Evolutionary conservation across 2,888 invertebrate species (phyloP), one percentile per base, ranked within the genome.

Genomic region (Oscheius sp.): DNA sequence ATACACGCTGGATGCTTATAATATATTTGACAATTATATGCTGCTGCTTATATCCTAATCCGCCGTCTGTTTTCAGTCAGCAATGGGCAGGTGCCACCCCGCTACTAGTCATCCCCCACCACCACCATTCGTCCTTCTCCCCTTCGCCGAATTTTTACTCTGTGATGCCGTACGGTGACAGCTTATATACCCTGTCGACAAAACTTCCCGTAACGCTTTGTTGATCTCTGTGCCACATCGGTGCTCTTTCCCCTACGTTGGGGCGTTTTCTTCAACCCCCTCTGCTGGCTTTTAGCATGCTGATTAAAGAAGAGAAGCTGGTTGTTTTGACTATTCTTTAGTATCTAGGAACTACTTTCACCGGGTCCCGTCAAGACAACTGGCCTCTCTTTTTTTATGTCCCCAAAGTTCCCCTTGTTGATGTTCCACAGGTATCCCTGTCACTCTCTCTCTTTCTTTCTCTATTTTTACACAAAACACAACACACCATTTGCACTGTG

Each of bases 31-130:
- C 38, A 9, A 24, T n/a, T 6, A 3, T 4, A 41, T 17, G 20
- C 12, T 41, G 41, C 14, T 32, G 56, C 32, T 30, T 54, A 9
- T 54, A 63, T 17, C 65, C 65, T 71, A 65, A 70, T 65, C 59
- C 57, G 72, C 69, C 70, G 49, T 63, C 66, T 80, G 78, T 80
- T 54, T 59, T 59, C 59, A 59, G 59, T 59, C 59, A 44, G 59
- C 76, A 80, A 73, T 72, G 80, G 80, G 47, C 81, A 80, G 69
- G 69, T 82, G 72, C 81, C 81, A 67, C 81, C 81, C 68, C 81
- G 78, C 75, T 77, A 75, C 74, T 79, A 77, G 72, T 67, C 65
- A 67, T 56, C 30, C 26, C 20, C 33, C n/a, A n/a, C n/a, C n/a
- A n/a, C n/a, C n/a, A n/a, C n/a, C n/a, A n/a, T n/a, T 36, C 20